These are phyloP conservation scores for Holotrichia oblita DNA, from an alignment of 1,140 invertebrate genomes.

Conservation along the genomic window DNA sequence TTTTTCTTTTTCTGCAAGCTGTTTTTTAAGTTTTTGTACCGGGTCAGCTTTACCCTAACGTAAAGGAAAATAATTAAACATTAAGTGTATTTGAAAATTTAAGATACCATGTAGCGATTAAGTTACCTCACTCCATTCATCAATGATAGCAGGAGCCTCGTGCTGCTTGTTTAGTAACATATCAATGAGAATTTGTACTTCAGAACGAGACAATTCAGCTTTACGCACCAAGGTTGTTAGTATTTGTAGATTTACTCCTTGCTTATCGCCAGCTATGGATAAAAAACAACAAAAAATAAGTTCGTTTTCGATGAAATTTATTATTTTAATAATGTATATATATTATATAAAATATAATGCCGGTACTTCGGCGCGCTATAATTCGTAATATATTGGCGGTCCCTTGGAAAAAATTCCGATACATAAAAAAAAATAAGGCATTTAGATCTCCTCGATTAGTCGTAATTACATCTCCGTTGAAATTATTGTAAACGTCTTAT, in stretches of 20 bases:
- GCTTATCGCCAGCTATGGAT: slow-evolving; percentile 67
- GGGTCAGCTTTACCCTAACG: slow-evolving; percentile 82
- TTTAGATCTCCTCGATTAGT: too few relatives aligned
- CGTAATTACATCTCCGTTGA: too few relatives aligned
- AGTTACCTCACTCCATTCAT: slow-evolving; percentile 86
- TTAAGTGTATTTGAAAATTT: background rate
- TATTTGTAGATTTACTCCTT: slow-evolving; percentile 72
- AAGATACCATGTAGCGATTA: background rate
- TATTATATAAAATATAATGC: too few relatives aligned
- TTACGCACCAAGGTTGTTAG: slow-evolving; percentile 79
- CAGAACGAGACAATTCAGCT: slow-evolving; percentile 81
- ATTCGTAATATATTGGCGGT: too few relatives aligned
- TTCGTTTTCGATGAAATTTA: background rate
- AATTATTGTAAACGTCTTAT: too few relatives aligned
- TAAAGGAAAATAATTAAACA: slow-evolving; percentile 1
- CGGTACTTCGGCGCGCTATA: too few relatives aligned
- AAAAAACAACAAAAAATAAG: slow-evolving; percentile 39
- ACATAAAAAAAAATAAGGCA: too few relatives aligned
- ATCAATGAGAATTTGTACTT: slow-evolving; percentile 89
- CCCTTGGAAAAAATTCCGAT: too few relatives aligned
- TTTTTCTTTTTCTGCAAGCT: slow-evolving; percentile 84
- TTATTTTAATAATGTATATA: background rate
- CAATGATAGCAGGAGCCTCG: slow-evolving; percentile 75
- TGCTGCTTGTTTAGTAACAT: slow-evolving; percentile 87
- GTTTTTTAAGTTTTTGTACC: slow-evolving; percentile 84